These are phyloP conservation scores for Campylomormyrus tamandua DNA, from an alignment of 2,113 vertebrate genomes.

Conservation along the genomic window DNA sequence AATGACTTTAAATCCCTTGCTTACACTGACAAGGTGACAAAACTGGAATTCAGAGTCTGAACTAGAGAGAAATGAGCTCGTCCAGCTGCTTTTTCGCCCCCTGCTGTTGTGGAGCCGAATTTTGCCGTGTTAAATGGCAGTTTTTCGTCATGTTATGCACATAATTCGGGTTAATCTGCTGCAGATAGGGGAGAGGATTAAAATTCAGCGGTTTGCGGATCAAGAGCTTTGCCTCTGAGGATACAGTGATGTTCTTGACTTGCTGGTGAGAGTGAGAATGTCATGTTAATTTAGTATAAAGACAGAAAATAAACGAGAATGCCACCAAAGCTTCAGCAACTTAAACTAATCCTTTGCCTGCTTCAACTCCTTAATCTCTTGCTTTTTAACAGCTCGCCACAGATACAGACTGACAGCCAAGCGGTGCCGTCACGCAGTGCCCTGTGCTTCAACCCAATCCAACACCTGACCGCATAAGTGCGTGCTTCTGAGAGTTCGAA, in stretches of 20 bases:
- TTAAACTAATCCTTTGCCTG: not conserved
- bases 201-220: not conserved
- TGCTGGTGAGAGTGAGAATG: not conserved
- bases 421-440: not conserved
- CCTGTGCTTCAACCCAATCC: not conserved
- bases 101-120: not conserved
- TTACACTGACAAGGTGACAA: not conserved
- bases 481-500: not conserved
- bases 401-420: not conserved
- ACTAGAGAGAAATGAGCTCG: not conserved
- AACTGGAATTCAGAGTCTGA: not conserved
- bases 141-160: not conserved
- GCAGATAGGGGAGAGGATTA: not conserved
- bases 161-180: not conserved
- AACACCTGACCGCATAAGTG: not conserved
- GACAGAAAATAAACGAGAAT: not conserved
- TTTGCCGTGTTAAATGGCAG: not conserved
- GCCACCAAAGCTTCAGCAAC: not conserved
- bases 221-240: not conserved
- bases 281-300: not conserved
- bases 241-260: not conserved
- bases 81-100: not conserved
- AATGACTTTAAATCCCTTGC: not conserved
- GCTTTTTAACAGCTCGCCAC: not conserved
- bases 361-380: not conserved